These are phyloP conservation scores for Ichneumoninae sp. DNA, from an alignment of 2,888 invertebrate genomes.

Conservation along the genomic window DNA sequence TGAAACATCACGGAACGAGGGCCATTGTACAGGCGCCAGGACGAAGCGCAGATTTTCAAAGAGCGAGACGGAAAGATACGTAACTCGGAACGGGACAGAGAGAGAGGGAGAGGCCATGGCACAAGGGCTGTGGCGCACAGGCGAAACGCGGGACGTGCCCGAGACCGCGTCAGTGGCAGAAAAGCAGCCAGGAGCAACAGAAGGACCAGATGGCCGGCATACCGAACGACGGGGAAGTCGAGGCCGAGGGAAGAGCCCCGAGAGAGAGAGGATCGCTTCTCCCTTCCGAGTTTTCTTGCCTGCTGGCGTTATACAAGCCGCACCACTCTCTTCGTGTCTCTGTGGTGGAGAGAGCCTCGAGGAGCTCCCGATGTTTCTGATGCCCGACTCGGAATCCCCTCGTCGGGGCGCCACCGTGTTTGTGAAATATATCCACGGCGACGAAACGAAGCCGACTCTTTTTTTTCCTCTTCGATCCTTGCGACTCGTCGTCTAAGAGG, in stretches of 20 bases:
- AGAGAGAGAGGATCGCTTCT: slow-evolving; percentile 20
- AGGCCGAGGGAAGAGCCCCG: slow-evolving; percentile 18
- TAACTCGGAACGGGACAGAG: slow-evolving; percentile 13
- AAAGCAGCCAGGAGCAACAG: background rate
- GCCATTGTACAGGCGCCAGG: slow-evolving; percentile 66
- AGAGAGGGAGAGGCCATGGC: background rate
- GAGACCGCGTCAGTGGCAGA: slow-evolving; percentile 24
- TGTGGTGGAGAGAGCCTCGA: slow-evolving; percentile 6
- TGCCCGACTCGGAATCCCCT: slow-evolving; percentile 26
- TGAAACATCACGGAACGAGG: slow-evolving; percentile 41
- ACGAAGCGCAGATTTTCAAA: slow-evolving; percentile 50
- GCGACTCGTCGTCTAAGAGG: background rate
- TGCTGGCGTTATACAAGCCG: slow-evolving; percentile 45
- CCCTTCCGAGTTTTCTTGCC: slow-evolving; percentile 52
- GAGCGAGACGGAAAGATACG: slow-evolving; percentile 8
- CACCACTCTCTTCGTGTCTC: background rate
- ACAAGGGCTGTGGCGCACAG: slow-evolving; percentile 10
- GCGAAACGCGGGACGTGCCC: background rate
- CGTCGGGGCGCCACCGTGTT: slow-evolving; percentile 27
- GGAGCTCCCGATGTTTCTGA: slow-evolving; percentile 49
- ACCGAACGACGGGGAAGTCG: slow-evolving; percentile 26
- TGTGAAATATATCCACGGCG: slow-evolving; percentile 34
- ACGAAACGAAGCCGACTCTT: slow-evolving; percentile 25
- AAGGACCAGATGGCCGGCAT: slow-evolving; percentile 46
- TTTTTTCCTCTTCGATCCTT: background rate